Evolutionary conservation across 2,888 invertebrate genomes (phyloP), one percentile per base, ranked within the genome.

Genomic region (Agriopis marginaria): DNA sequence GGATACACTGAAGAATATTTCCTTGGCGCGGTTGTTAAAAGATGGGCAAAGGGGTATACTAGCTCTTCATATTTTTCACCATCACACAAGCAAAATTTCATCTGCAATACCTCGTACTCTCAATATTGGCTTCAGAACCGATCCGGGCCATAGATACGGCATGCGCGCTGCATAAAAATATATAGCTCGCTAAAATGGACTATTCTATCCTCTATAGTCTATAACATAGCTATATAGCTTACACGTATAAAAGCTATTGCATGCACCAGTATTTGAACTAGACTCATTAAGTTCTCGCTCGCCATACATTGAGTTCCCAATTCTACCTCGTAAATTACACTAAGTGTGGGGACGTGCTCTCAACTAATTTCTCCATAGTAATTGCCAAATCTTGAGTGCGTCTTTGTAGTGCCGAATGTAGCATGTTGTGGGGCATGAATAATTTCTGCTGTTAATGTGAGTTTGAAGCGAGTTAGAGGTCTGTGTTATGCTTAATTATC

Each of bases 401-500:
- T 75, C 76, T 77, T 75, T 77, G 76, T 74, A 67, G 64, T 66
- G 66, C 63, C 70, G 58, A 74, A 72, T 72, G 75, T 73, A 73
- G 45, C 74, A 70, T 75, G 72, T 71, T 72, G 74, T 61, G 70
- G 60, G 63, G 62, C 70, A 77, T 77, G 72, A 75, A 77, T 77
- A 75, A 77, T 74, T 75, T 75, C 71, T 47, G 42, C 50, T 71
- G 70, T 63, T 75, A 77, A 77, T 77, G 76, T 55, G 66, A 74
- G 73, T 77, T 77, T 70, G 70, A 68, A 70, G 63, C 45, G 71
- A 76, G 72, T 75, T 66, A 55, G 63, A 68, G 66, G 59, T 62
- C 68, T 60, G 65, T 49, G 71, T 66, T 71, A 68, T 68, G 71
- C 68, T 68, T 72, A 68, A 68, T 72, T 72, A 66, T 72, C 68